These are phyloP conservation scores for Pteruthius melanotis DNA, from an alignment of 2,113 vertebrate species.

Conservation along the genomic window DNA sequence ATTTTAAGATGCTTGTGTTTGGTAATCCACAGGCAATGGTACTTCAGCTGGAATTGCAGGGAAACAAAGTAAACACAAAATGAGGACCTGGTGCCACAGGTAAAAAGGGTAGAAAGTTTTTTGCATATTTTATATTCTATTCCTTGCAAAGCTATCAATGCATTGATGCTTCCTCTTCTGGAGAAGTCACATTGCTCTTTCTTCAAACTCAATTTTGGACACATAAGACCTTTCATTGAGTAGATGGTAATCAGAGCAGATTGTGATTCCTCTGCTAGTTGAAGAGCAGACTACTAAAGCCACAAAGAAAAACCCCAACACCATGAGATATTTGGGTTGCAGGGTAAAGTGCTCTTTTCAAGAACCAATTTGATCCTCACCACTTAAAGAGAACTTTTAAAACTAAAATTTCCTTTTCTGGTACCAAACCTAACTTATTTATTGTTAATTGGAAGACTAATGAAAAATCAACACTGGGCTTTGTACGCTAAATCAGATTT, in stretches of 20 bases:
- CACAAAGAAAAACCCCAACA: not conserved
- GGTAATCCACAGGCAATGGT: not conserved
- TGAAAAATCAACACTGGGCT: not conserved
- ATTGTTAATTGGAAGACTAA: not conserved
- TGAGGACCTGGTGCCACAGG: not conserved
- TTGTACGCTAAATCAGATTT: not conserved
- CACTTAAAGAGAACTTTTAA: not conserved
- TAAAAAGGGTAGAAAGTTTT: not conserved
- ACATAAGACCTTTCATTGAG: not conserved
- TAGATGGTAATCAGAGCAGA: not conserved
- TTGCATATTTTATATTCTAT: conserved; percentile 2
- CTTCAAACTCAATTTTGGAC: not conserved
- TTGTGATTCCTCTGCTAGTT: not conserved
- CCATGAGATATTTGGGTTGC: not conserved
- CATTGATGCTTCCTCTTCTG: conserved; percentile 24
- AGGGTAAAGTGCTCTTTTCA: not conserved
- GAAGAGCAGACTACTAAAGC: not conserved
- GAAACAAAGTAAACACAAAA: conserved; percentile 16
- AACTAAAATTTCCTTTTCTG: not conserved
- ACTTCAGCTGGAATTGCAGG: not conserved
- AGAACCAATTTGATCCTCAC: not conserved
- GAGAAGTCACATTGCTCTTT: not conserved
- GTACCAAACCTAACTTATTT: not conserved
- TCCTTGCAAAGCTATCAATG: conserved; percentile 41
- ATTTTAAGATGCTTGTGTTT: not conserved